A percentile compares a stretch with the other conserved stretches of the same genome.
phyloP scores from a whole-genome alignment of 2,113 vertebrate species.

The Parotia lawesii region DNA sequence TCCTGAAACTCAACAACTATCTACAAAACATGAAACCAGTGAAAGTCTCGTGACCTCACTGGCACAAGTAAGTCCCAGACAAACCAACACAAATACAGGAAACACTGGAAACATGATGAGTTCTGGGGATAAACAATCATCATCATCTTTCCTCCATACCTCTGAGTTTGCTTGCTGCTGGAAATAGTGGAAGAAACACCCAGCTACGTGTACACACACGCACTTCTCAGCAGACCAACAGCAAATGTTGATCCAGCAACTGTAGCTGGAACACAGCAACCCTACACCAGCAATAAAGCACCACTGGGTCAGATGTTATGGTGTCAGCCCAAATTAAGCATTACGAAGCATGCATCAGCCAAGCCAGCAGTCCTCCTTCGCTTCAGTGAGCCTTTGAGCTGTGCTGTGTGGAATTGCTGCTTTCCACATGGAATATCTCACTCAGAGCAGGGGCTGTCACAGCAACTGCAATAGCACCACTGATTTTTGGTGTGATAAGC shows the following conservation, averaged over 20 bases:
- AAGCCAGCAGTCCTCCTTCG: not conserved
- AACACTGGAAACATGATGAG: not conserved
- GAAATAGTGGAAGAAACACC: not conserved
- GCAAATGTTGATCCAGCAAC: not conserved
- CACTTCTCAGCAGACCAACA: not conserved
- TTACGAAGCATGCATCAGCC: not conserved
- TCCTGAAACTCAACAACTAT: not conserved
- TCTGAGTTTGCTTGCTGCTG: not conserved
- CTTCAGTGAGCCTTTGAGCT: not conserved
- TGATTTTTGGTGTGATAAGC: not conserved
- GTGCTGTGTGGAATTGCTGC: not conserved
- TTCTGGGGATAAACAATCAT: not conserved
- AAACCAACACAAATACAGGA: not conserved
- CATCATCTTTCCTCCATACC: not conserved
- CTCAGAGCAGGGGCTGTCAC: not conserved
- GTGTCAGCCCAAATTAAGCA: not conserved
- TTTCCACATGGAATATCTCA: not conserved
- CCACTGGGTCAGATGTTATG: not conserved
- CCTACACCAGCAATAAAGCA: not conserved
- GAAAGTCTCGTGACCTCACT: not conserved
- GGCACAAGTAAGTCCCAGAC: not conserved
- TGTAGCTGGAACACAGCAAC: constrained; percentile 30
- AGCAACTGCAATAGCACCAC: not conserved
- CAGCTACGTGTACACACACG: not conserved
- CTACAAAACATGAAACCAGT: not conserved